phyloP scores from a whole-genome alignment of 2,888 invertebrate genomes.

The Panopea generosa region DNA sequence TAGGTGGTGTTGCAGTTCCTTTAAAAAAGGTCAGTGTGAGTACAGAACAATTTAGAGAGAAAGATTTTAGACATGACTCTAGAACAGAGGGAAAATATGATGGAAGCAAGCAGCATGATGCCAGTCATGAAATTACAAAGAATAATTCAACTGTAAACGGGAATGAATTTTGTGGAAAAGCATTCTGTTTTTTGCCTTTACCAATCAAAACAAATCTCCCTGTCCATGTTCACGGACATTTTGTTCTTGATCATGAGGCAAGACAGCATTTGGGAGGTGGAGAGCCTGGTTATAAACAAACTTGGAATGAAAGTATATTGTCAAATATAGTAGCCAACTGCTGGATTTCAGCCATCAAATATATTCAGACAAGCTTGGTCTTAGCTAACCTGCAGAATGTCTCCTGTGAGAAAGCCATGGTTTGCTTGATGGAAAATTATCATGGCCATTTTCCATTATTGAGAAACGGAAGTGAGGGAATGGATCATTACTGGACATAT shows the following conservation, averaged over 20 bases:
- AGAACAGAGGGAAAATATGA: too few species aligned
- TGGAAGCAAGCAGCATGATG: too few species aligned
- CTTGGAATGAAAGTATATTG: constrained; percentile 79
- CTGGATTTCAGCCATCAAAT: constrained; percentile 63
- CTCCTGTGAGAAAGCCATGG: too few species aligned
- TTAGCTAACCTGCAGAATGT: neutral
- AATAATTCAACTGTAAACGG: too few species aligned
- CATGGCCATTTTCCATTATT: constrained; percentile 26
- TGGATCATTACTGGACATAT: constrained; percentile 31
- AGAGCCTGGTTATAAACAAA: constrained; percentile 18
- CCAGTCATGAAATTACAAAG: too few species aligned
- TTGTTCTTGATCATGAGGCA: constrained; percentile 75
- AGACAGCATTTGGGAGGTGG: constrained; percentile 64
- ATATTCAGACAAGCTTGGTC: constrained; percentile 21
- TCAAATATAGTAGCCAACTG: constrained; percentile 72
- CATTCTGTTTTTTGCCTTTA: constrained; percentile 76
- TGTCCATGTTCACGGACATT: constrained; percentile 80
- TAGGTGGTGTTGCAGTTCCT: constrained; percentile 71
- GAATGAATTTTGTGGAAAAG: constrained; percentile 25
- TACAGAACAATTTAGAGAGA: too few species aligned
- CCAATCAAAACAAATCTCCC: constrained; percentile 76
- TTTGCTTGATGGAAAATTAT: neutral
- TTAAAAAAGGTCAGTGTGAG: neutral
- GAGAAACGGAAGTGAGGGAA: neutral
- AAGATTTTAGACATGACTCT: too few species aligned